Evolutionary conservation across 30 jellyfish, hydroid and myxozoan species (phyloP).

Genomic region (Hydractinia symbiolongicarpus): DNA sequence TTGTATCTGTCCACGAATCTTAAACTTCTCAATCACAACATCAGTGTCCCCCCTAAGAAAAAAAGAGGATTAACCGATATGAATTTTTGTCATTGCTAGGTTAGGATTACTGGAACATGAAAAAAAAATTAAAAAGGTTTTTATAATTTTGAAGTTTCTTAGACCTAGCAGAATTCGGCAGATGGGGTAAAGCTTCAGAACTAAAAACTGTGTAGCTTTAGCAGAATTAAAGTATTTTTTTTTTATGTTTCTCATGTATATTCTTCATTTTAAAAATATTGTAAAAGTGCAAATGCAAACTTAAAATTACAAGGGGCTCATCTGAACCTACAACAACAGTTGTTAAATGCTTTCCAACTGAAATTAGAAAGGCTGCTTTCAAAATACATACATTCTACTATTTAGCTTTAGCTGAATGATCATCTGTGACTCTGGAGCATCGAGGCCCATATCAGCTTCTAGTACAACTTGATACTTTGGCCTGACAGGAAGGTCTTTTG

Average conservation of each 20-base stretch:
- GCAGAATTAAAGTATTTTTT: no score
- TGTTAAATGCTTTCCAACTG: no score
- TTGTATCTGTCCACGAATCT: conserved; percentile 92
- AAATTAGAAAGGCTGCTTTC: no score
- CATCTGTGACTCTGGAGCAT: conserved; percentile 91
- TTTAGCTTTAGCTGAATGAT: conserved; percentile 51
- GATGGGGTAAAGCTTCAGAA: no score
- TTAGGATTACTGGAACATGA: background rate
- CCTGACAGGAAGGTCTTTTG: conserved; percentile 63
- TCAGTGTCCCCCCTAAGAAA: conserved; percentile 61
- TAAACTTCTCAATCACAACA: conserved; percentile 62
- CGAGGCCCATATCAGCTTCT: conserved; percentile 94
- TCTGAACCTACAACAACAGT: no score
- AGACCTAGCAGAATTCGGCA: no score
- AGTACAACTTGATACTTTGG: conserved; percentile 85
- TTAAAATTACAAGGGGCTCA: no score
- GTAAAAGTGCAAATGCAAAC: no score
- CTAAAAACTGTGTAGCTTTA: no score
- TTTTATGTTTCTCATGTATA: no score
- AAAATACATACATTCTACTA: background rate
- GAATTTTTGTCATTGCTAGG: background rate
- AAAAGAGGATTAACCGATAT: background rate
- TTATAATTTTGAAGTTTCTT: no score
- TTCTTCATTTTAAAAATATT: no score
- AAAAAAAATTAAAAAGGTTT: background rate